phyloP scores from a whole-genome alignment of 2,113 vertebrate species.

The Turdus rufiventris region DNA sequence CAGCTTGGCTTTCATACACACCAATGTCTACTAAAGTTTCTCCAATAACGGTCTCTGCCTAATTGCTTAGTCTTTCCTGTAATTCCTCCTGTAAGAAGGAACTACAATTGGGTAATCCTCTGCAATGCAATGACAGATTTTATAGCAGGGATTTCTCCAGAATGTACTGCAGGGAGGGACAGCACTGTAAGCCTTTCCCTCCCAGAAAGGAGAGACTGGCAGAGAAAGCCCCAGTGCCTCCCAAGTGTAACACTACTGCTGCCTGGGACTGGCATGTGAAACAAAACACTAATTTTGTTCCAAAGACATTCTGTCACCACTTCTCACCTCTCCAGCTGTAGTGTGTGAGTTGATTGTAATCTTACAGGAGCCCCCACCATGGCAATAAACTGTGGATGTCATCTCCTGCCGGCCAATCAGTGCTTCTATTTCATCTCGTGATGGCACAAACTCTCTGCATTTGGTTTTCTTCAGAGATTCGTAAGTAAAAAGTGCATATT shows the following conservation, averaged over 20 bases:
- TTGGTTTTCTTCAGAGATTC: constrained; percentile 91
- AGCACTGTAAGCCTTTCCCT: not conserved
- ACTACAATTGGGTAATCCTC: not conserved
- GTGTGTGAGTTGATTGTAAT: constrained; percentile 96
- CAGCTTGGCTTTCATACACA: not conserved
- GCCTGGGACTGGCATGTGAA: not conserved
- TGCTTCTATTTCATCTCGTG: constrained; percentile 88
- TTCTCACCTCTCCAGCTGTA: constrained; percentile 91
- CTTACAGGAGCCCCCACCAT: constrained; percentile 95
- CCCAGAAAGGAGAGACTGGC: fast-evolving
- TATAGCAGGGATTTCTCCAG: not conserved
- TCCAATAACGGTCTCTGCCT: not conserved
- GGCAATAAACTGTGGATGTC: constrained; percentile 91
- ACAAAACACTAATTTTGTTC: not conserved
- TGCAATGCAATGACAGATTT: not conserved
- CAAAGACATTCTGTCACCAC: not conserved
- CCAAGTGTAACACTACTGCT: fast-evolving
- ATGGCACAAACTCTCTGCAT: constrained; percentile 89
- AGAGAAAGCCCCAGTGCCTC: not conserved
- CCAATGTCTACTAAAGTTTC: not conserved
- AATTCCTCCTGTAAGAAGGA: not conserved
- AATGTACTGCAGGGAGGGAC: fast-evolving
- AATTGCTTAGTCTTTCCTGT: not conserved
- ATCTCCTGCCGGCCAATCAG: constrained; percentile 90
- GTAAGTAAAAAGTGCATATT: constrained; percentile 82